Evolutionary conservation across 2,797 vertebrate species (phyloP).

Genomic region (Anolis apletophallus): DNA sequence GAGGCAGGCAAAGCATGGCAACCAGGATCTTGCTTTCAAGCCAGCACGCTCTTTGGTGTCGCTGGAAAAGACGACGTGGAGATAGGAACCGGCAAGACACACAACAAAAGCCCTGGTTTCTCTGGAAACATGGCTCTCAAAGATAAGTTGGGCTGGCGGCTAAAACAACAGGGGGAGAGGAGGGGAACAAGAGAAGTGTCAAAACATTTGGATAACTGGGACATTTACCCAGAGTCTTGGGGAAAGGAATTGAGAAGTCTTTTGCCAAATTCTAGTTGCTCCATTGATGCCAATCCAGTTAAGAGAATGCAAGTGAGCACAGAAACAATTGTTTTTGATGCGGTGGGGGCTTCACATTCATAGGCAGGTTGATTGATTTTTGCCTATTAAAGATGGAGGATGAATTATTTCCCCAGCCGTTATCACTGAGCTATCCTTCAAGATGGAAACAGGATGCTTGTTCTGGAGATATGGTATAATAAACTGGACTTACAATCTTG

Average conservation of each 20-base stretch:
- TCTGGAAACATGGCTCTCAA: slow-evolving; percentile 32
- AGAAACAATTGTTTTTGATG: neutral
- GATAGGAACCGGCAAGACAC: neutral
- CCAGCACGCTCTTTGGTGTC: neutral
- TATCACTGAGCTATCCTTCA: too few relatives aligned
- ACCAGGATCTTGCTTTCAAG: neutral
- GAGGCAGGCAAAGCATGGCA: neutral
- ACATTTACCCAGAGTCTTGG: neutral
- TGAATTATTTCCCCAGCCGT: too few relatives aligned
- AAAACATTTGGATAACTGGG: slow-evolving; percentile 25
- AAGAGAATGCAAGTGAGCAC: neutral
- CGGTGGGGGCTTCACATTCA: too few relatives aligned
- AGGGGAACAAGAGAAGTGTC: neutral
- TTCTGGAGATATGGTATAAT: too few relatives aligned
- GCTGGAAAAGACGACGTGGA: neutral
- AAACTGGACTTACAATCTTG: too few relatives aligned
- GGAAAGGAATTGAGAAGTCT: neutral
- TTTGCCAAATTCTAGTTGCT: slow-evolving; percentile 5
- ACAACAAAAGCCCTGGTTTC: slow-evolving; percentile 18
- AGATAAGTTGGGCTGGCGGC: neutral
- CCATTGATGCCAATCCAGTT: neutral
- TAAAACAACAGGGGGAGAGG: neutral
- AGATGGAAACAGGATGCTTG: too few relatives aligned
- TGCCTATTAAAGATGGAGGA: too few relatives aligned
- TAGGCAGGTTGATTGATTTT: too few relatives aligned